phyloP scores from a whole-genome alignment of 2,113 vertebrate species.

The Etheostoma cragini region DNA sequence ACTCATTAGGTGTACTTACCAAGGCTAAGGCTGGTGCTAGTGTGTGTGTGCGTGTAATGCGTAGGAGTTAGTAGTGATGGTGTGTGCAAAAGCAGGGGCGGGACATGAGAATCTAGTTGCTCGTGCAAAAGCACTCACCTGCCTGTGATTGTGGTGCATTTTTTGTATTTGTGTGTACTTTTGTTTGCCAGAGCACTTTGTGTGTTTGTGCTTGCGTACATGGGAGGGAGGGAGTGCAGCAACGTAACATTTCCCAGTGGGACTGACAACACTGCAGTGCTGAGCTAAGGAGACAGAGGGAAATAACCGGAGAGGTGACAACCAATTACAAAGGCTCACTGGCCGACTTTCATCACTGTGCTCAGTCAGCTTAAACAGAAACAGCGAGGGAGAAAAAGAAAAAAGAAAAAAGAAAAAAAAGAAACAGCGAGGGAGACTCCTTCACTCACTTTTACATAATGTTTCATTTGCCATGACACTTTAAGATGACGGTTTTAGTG shows the following conservation, averaged over 20 bases:
- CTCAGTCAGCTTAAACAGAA: slow-evolving; percentile 67
- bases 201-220: slow-evolving; percentile 2
- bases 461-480: slow-evolving; percentile 18
- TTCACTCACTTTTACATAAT: slow-evolving; percentile 36
- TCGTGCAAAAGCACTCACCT: slow-evolving; percentile 28
- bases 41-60: slow-evolving; percentile 25
- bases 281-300: slow-evolving; percentile 67
- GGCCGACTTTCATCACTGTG: slow-evolving; percentile 61
- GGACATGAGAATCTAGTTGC: slow-evolving; percentile 18
- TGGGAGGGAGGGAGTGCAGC: slow-evolving; percentile 55
- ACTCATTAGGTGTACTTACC: slow-evolving; percentile 46
- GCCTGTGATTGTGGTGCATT: slow-evolving; percentile 20
- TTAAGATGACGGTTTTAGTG: neutral
- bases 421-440: too few relatives aligned
- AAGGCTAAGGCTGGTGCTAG: slow-evolving; percentile 34
- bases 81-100: slow-evolving; percentile 22
- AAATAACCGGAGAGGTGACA: slow-evolving; percentile 54
- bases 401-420: too few relatives aligned
- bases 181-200: slow-evolving; percentile 23
- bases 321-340: slow-evolving; percentile 66
- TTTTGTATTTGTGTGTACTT: slow-evolving; percentile 9
- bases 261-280: slow-evolving; percentile 67
- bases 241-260: slow-evolving; percentile 62
- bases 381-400: too few relatives aligned
- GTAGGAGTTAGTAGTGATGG: slow-evolving; percentile 37